These are phyloP conservation scores for Chesias legatella DNA, from an alignment of 2,888 invertebrate species.

Conservation along the genomic window DNA sequence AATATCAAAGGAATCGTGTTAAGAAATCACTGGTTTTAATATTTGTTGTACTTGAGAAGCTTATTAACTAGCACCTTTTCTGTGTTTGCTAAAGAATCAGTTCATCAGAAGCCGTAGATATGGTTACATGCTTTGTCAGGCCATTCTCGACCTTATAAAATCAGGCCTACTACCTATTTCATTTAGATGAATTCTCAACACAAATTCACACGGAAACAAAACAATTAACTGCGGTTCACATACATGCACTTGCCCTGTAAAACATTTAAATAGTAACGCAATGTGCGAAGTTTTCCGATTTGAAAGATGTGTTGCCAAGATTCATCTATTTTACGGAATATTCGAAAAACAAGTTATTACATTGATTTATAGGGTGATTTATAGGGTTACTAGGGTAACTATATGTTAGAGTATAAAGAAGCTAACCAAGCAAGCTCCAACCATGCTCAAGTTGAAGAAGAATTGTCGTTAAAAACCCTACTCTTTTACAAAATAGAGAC, in stretches of 20 bases:
- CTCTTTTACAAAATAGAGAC: too few relatives aligned
- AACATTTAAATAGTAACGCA: conserved; percentile 5
- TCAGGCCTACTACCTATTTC: conserved; percentile 13
- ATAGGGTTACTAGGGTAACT: too few relatives aligned
- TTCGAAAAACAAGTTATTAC: too few relatives aligned
- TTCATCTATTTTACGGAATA: too few relatives aligned
- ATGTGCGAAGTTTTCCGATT: neutral
- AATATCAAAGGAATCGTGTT: conserved; percentile 63
- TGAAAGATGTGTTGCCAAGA: too few relatives aligned
- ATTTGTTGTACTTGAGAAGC: conserved; percentile 15
- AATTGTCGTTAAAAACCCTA: too few relatives aligned
- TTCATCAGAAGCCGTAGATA: conserved; percentile 7
- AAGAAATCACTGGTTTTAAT: conserved; percentile 51
- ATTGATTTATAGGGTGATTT: too few relatives aligned
- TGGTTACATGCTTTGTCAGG: conserved; percentile 13
- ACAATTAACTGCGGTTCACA: conserved; percentile 20
- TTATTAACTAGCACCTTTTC: conserved; percentile 4
- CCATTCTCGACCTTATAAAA: conserved; percentile 10
- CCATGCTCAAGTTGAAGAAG: too few relatives aligned
- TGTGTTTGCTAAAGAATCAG: conserved; percentile 10
- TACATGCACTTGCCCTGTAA: conserved; percentile 7
- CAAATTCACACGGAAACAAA: conserved; percentile 15
- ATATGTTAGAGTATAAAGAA: too few relatives aligned
- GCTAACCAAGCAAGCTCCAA: too few relatives aligned
- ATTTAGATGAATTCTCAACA: conserved; percentile 13